Conservation (phyloP, 64 coral and sea anemone genomes). For the Dendrophyllia cribrosa region DNA sequence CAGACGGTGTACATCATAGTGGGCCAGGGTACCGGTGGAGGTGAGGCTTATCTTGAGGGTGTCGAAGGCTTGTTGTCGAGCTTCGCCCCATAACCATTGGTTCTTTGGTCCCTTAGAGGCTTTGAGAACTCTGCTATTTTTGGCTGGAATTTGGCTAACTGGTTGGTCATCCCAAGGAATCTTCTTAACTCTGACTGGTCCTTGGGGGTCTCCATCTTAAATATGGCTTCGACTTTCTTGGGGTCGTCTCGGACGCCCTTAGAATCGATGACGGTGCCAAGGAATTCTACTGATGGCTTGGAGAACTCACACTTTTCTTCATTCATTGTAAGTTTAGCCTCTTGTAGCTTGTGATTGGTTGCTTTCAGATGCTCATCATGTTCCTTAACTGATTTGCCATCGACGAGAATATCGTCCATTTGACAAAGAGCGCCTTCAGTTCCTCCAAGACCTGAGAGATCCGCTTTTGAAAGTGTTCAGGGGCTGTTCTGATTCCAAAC, state of each 20-base stretch:
- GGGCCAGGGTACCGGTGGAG: not conserved
- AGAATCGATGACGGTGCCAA: not conserved
- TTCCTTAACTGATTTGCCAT: not conserved
- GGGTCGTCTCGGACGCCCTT: not conserved
- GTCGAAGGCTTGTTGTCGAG: not conserved
- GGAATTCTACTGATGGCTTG: slow-evolving; percentile 5
- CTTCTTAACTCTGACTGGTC: slow-evolving; percentile 14
- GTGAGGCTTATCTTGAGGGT: not conserved
- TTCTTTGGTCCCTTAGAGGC: slow-evolving; percentile 5
- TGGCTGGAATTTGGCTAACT: not conserved
- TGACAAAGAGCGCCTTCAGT: not conserved
- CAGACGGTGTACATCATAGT: not conserved
- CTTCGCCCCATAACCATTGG: slow-evolving; percentile 1
- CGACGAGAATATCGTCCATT: not conserved
- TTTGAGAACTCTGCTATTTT: not conserved
- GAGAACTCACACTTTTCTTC: slow-evolving; percentile 14
- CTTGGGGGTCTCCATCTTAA: not conserved
- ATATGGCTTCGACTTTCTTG: slow-evolving; percentile 10
- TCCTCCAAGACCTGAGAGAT: not conserved
- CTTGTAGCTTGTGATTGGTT: not conserved
- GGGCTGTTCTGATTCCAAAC: slow-evolving; percentile 25
- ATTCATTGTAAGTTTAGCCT: slow-evolving; percentile 2
- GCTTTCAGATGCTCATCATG: not conserved
- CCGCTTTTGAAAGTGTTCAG: slow-evolving; percentile 7
- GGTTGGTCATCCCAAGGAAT: not conserved